phyloP scores from a whole-genome alignment of 2,797 vertebrate species.

The Semotilus atromaculatus region DNA sequence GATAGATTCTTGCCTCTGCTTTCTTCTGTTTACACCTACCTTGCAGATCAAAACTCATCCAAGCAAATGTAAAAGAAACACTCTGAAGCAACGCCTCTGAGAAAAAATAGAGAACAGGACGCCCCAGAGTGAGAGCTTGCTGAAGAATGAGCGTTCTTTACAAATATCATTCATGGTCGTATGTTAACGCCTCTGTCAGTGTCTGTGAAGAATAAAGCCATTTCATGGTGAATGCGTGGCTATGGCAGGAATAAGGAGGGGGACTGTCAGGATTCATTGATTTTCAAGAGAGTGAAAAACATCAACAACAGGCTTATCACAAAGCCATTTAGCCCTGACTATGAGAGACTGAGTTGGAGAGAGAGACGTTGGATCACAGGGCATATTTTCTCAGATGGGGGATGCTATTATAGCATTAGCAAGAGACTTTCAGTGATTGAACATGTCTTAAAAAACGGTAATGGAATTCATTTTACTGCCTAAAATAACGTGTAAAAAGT shows the following conservation, averaged over 20 bases:
- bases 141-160: conserved; percentile 50
- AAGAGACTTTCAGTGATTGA: conserved; percentile 26
- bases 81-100: conserved; percentile 20
- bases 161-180: conserved; percentile 39
- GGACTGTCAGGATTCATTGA: conserved; percentile 61
- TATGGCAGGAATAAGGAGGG: conserved; percentile 55
- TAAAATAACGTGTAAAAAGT: conserved; percentile 27
- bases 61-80: conserved; percentile 43
- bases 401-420: conserved; percentile 34
- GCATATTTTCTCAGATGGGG: conserved; percentile 19
- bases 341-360: conserved; percentile 32
- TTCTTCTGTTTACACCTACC: conserved; percentile 41
- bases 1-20: conserved; percentile 16
- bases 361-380: conserved; percentile 22
- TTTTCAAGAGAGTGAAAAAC: conserved; percentile 58
- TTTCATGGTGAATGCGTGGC: conserved; percentile 58
- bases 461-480: conserved; percentile 37
- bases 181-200: conserved; percentile 33
- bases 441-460: background rate
- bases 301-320: conserved; percentile 54
- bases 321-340: conserved; percentile 54
- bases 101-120: conserved; percentile 34
- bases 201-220: conserved; percentile 54
- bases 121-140: conserved; percentile 38
- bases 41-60: conserved; percentile 48